These are phyloP conservation scores for Nebria ingens DNA, from an alignment of 1,140 invertebrate genomes.

Conservation along the genomic window DNA sequence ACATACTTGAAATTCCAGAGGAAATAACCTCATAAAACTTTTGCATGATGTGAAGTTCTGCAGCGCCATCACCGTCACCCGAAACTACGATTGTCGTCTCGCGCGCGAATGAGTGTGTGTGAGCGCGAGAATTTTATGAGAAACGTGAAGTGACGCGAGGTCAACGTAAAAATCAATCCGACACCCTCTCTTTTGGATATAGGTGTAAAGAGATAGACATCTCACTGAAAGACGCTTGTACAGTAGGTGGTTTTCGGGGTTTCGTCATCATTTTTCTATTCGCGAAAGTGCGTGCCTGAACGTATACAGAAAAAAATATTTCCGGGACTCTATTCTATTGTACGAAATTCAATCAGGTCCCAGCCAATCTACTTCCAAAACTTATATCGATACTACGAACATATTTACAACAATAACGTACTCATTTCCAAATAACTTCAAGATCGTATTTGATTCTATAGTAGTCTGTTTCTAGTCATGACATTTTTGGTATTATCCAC, in stretches of 20 bases:
- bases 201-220: not conserved
- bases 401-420: not conserved
- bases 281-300: not conserved
- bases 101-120: not conserved
- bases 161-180: not conserved
- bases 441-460: too few species aligned
- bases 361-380: not conserved
- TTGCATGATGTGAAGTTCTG: not conserved
- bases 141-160: too few species aligned
- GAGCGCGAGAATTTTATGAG: too few species aligned
- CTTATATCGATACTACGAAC: not conserved
- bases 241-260: too few species aligned
- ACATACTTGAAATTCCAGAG: not conserved
- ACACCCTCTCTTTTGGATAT: not conserved
- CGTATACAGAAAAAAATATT: too few species aligned
- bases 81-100: not conserved
- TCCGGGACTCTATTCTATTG: not conserved
- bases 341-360: not conserved
- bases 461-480: too few species aligned
- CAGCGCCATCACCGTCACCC: not conserved
- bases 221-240: not conserved
- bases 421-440: too few species aligned
- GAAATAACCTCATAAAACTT: not conserved
- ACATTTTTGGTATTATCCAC: too few species aligned
- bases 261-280: not conserved